A percentile compares a stretch with the other conserved stretches of the same genome.
phyloP scores from a whole-genome alignment of 2,797 vertebrate species.

The Loris lydekkerianus region DNA sequence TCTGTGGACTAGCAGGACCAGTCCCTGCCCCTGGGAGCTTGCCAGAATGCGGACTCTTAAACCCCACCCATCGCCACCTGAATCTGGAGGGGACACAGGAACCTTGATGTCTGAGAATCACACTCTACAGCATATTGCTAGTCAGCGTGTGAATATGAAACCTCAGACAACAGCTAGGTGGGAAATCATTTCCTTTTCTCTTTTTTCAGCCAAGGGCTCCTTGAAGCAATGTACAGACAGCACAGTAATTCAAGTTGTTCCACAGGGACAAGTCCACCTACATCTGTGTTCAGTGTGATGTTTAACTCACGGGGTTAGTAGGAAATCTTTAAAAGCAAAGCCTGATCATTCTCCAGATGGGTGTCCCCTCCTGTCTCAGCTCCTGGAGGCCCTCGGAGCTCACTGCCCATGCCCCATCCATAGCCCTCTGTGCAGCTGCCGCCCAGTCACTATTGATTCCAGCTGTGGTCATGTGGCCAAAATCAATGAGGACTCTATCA shows the following conservation, averaged over 20 bases:
- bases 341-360: neutral
- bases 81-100: neutral
- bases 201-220: neutral
- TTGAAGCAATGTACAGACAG: neutral
- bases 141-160: neutral
- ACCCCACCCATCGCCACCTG: neutral
- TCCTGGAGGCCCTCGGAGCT: neutral
- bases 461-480: neutral
- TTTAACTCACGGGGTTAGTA: neutral
- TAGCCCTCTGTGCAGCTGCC: neutral
- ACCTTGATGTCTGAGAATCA: neutral
- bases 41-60: neutral
- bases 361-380: neutral
- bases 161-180: neutral
- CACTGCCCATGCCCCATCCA: neutral
- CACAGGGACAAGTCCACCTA: neutral
- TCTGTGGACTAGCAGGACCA: neutral
- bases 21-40: neutral
- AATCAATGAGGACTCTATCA: conserved; percentile 26
- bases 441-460: conserved; percentile 7
- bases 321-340: neutral
- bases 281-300: neutral
- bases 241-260: neutral
- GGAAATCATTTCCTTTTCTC: neutral
- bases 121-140: neutral